These are phyloP conservation scores for Microtus pennsylvanicus DNA, from an alignment of 2,113 vertebrate species.

Conservation along the genomic window DNA sequence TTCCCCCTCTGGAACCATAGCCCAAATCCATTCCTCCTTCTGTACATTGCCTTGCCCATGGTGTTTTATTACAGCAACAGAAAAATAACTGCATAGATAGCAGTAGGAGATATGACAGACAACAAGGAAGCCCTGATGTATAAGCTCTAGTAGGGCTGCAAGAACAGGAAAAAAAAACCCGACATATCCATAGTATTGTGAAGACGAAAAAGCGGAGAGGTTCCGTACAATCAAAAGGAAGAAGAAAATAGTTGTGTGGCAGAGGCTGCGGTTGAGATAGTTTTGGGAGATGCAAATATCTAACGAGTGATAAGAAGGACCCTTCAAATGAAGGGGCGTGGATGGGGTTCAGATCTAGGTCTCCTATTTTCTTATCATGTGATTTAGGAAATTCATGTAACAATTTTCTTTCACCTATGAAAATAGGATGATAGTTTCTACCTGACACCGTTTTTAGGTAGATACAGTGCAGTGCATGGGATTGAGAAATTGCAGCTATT, in stretches of 20 bases:
- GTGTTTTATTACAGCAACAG: background rate
- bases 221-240: background rate
- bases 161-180: background rate
- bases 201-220: background rate
- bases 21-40: background rate
- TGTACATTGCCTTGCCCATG: background rate
- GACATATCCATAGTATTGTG: background rate
- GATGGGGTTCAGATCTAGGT: background rate
- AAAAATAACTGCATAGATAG: background rate
- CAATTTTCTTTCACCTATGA: background rate
- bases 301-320: background rate
- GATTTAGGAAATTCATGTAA: background rate
- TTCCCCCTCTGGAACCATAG: background rate
- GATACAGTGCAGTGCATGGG: background rate
- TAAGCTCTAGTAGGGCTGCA: background rate
- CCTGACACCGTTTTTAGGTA: background rate
- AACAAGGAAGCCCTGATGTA: background rate
- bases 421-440: background rate
- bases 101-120: background rate
- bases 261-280: background rate
- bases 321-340: conserved; percentile 13
- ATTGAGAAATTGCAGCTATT: background rate
- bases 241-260: background rate
- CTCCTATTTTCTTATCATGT: background rate
- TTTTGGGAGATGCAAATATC: background rate